These are phyloP conservation scores for Daubentonia madagascariensis DNA, from an alignment of 2,113 vertebrate genomes.

Conservation along the genomic window DNA sequence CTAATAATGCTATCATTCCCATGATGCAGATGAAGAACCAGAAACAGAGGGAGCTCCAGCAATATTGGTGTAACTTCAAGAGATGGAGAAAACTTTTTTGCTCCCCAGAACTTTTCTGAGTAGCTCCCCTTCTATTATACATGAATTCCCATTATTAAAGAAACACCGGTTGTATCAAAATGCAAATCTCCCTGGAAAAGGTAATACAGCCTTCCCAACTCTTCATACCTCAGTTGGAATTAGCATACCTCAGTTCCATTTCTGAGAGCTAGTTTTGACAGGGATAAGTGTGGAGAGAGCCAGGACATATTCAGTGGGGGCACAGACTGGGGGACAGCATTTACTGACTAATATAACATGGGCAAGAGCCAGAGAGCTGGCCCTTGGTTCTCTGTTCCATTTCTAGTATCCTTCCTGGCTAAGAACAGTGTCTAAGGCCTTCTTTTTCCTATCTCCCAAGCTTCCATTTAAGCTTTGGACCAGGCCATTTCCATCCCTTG, in stretches of 20 bases:
- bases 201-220: background rate
- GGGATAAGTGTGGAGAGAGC: background rate
- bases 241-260: background rate
- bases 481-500: background rate
- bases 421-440: background rate
- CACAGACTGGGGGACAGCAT: background rate
- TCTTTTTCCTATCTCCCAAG: background rate
- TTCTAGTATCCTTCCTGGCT: background rate
- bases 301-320: background rate
- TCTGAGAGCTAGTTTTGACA: slow-evolving; percentile 26
- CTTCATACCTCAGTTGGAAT: slow-evolving; percentile 25
- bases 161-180: slow-evolving; percentile 41
- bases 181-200: slow-evolving; percentile 9
- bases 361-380: background rate
- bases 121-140: background rate
- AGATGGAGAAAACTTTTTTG: background rate
- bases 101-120: background rate
- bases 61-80: background rate
- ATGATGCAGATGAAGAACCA: background rate
- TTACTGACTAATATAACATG: background rate
- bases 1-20: background rate
- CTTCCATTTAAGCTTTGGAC: background rate
- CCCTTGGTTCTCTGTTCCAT: background rate
- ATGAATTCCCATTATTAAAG: background rate
- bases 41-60: background rate